A percentile compares a stretch with the other conserved stretches of the same genome.
These are phyloP conservation scores for Magallana ariakensis DNA, from an alignment of 1,140 invertebrate genomes.

Conservation along the genomic window DNA sequence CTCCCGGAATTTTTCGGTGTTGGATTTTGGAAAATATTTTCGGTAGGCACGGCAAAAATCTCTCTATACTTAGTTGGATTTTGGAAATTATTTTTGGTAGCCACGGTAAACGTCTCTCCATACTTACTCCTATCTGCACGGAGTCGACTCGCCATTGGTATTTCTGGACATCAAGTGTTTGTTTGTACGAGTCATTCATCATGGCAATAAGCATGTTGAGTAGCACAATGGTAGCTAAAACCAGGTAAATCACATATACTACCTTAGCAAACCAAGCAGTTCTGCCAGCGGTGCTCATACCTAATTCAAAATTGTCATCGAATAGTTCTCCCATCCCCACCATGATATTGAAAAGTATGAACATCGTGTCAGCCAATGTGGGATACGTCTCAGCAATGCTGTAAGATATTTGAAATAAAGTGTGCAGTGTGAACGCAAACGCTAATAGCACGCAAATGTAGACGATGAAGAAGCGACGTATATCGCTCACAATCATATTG, in stretches of 20 bases:
- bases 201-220: constrained; percentile 77
- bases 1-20: constrained; percentile 6
- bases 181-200: constrained; percentile 77
- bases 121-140: constrained; percentile 70
- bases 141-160: constrained; percentile 72
- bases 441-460: constrained; percentile 74
- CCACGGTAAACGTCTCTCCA: constrained; percentile 68
- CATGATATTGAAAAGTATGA: constrained; percentile 71
- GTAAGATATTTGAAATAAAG: constrained; percentile 65
- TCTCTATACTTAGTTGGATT: too few relatives aligned
- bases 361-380: constrained; percentile 64
- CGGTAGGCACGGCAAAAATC: too few relatives aligned
- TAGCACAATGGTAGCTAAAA: constrained; percentile 72
- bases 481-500: constrained; percentile 74
- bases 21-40: too few relatives aligned
- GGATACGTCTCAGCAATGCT: constrained; percentile 57
- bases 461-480: constrained; percentile 72
- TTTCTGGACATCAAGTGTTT: constrained; percentile 61
- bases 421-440: constrained; percentile 73
- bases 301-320: constrained; percentile 58
- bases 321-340: constrained; percentile 73
- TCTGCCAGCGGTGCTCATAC: constrained; percentile 60
- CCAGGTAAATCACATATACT: constrained; percentile 72
- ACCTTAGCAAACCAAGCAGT: constrained; percentile 60
- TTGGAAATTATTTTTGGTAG: constrained; percentile 55